Conservation (phyloP, 2,797 vertebrate genomes). For the Coccyzus lansbergi region DNA sequence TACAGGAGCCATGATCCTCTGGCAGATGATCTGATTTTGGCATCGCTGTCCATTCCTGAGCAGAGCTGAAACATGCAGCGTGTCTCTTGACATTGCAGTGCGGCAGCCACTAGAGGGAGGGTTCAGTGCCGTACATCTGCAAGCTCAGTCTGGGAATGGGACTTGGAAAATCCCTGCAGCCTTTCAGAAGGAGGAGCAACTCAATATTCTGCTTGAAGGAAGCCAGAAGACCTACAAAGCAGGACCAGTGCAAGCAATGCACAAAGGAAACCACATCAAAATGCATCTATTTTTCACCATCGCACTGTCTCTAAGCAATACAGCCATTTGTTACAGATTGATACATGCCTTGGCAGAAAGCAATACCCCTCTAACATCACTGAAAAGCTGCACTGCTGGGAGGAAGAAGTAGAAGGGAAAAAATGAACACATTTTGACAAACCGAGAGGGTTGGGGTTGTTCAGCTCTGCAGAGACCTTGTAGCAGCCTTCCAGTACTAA, state of each 20-base stretch:
- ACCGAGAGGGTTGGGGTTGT: too few relatives aligned
- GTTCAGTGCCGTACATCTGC: neutral
- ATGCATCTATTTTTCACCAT: fast-evolving
- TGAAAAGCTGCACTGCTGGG: neutral
- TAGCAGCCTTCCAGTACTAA: too few relatives aligned
- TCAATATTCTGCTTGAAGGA: fast-evolving
- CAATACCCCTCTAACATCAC: neutral
- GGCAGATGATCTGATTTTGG: neutral
- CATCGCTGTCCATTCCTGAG: neutral
- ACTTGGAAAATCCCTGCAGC: neutral
- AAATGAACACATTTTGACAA: neutral
- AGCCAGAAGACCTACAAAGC: neutral
- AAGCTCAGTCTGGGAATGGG: fast-evolving
- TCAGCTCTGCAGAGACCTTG: too few relatives aligned
- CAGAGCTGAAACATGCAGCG: fast-evolving
- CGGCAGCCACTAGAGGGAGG: constrained; percentile 47
- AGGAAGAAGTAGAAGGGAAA: neutral
- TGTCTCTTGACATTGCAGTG: neutral
- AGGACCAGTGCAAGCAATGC: fast-evolving
- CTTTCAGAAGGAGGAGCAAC: neutral
- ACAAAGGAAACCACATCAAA: neutral
- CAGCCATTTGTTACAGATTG: neutral
- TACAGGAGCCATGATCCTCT: neutral
- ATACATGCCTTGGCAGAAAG: neutral
- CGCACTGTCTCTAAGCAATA: neutral